These are phyloP conservation scores for Oegoconia quadripuncta DNA, from an alignment of 2,888 invertebrate genomes.

Conservation along the genomic window DNA sequence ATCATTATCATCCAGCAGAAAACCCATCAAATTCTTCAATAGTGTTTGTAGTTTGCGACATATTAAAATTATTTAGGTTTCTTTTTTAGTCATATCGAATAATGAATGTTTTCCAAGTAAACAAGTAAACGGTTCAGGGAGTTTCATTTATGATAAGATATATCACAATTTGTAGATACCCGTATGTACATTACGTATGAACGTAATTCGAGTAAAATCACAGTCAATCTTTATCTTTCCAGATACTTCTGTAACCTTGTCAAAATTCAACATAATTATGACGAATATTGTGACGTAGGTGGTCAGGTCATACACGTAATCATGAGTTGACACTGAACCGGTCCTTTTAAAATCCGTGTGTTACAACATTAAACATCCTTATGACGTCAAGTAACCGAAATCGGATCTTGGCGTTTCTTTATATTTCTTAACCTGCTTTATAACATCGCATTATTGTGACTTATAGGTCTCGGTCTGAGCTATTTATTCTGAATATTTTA, in stretches of 20 bases:
- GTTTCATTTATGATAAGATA: no score
- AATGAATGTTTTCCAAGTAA: no score
- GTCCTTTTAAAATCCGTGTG: no score
- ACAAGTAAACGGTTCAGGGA: no score
- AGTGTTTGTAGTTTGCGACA: no score
- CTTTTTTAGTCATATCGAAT: no score
- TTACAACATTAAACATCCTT: slow-evolving; percentile 10
- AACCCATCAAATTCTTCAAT: no score
- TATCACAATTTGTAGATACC: not conserved
- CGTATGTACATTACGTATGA: not conserved
- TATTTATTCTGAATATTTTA: no score
- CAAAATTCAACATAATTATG: slow-evolving; percentile 20
- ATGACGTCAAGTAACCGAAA: slow-evolving; percentile 12
- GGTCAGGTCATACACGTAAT: slow-evolving; percentile 25
- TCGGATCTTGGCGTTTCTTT: slow-evolving; percentile 4
- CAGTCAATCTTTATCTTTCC: slow-evolving; percentile 42
- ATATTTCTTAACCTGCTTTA: slow-evolving; percentile 11
- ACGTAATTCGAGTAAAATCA: slow-evolving; percentile 43
- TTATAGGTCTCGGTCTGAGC: no score
- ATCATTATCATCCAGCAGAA: no score
- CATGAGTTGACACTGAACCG: not conserved
- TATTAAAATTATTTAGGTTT: no score
- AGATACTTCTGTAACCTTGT: slow-evolving; percentile 29
- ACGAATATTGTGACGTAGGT: slow-evolving; percentile 26
- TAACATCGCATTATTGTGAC: no score